phyloP scores from a whole-genome alignment of 1,140 invertebrate genomes.

The Aphidius gifuensis region DNA sequence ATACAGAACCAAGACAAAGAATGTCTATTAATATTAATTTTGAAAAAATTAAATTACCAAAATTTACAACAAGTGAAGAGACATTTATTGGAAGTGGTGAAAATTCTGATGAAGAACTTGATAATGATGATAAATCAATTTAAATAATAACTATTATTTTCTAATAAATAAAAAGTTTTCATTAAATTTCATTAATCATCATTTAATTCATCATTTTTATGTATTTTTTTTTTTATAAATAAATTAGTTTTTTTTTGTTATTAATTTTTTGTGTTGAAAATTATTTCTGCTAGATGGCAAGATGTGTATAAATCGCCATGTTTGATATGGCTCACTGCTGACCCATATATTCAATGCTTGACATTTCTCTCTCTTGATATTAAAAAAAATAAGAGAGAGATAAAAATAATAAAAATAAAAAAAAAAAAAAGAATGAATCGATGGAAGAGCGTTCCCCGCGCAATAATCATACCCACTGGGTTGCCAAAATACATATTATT shows the following conservation, averaged over 20 bases:
- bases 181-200: too few species aligned
- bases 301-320: too few species aligned
- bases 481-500: not conserved
- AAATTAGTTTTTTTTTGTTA: too few species aligned
- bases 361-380: too few species aligned
- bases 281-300: too few species aligned
- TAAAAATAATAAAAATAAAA: not conserved
- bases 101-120: conserved; percentile 46
- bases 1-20: conserved; percentile 18
- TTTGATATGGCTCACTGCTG: too few species aligned
- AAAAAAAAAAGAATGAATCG: conserved; percentile 11
- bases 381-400: not conserved
- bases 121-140: conserved; percentile 13
- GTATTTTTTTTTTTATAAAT: too few species aligned
- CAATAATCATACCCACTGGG: conserved; percentile 12
- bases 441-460: conserved; percentile 20
- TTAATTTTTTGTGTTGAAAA: too few species aligned
- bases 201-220: too few species aligned
- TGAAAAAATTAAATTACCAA: conserved; percentile 11
- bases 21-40: conserved; percentile 31
- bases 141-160: too few species aligned
- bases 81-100: conserved; percentile 50
- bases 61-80: conserved; percentile 30
- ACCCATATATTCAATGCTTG: too few species aligned
- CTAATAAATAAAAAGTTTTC: too few species aligned